Conservation (phyloP, 2,113 vertebrate genomes). For the Fukomys damarensis region DNA sequence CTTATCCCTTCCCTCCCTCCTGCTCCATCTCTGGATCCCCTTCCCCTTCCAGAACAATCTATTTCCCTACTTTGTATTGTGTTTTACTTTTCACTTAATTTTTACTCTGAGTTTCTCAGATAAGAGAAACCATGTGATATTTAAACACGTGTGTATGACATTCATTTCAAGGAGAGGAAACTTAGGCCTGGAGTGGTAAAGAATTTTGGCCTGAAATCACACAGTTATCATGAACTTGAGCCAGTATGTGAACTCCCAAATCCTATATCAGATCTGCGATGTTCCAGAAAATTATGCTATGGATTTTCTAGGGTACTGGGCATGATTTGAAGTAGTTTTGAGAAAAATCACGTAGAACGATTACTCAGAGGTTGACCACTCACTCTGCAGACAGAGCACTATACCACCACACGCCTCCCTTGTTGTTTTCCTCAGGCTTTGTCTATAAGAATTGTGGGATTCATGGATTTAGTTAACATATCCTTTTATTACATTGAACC, state of each 20-base stretch:
- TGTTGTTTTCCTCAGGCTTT: not conserved
- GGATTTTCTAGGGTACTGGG: not conserved
- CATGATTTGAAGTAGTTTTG: not conserved
- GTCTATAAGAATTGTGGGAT: not conserved
- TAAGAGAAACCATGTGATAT: not conserved
- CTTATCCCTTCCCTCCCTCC: not conserved
- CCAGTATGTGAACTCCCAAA: not conserved
- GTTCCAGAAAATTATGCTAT: not conserved
- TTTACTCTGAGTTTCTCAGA: not conserved
- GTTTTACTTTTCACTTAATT: not conserved
- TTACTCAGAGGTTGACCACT: not conserved
- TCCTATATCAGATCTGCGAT: not conserved
- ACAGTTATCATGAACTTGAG: not conserved
- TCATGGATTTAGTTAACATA: slow-evolving; percentile 29
- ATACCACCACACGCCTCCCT: not conserved
- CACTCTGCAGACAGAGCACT: not conserved
- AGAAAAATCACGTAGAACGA: not conserved
- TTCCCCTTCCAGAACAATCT: not conserved
- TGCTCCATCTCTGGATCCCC: not conserved
- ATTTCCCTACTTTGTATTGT: not conserved
- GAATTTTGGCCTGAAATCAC: not conserved
- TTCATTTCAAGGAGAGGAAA: slow-evolving; percentile 27
- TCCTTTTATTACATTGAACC: not conserved
- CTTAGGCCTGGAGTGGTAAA: not conserved
- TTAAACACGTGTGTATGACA: not conserved